Evolutionary conservation across 1,140 invertebrate genomes (phyloP), one percentile per base, ranked within the genome.

Genomic region (Lethocerus indicus): DNA sequence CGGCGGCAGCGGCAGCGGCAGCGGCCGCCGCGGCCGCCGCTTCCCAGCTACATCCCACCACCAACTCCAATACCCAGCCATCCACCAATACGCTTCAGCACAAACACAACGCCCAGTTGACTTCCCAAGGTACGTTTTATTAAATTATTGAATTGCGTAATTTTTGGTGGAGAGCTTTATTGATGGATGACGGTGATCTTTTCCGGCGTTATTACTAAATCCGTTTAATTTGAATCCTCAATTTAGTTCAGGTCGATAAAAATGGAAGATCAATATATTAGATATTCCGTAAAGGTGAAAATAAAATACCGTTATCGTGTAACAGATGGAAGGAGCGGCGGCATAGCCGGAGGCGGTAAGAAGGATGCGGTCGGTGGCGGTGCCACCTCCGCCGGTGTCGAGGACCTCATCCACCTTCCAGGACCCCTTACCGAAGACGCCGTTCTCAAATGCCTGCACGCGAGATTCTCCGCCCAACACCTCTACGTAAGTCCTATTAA

Each of bases 341-440:
- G 44, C 24, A 28, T n/a, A 27, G 32, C 21, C 37, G 44, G 16
- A 20, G 25, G 23, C 12, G n/a, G n/a, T n/a, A n/a, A n/a, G 24
- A 9, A 43, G 41, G 46, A 39, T 4, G 44, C 13, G 23, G 44
- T 46, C 16, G 47, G 52, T 24, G 48, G 48, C 29, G 42, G 47
- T 29, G 47, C 51, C 39, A 43, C 56, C 49, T n/a, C 53, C 21
- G 42, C 40, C 39, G 36, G 59, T 62, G 71, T 88, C 58, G 81
- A 89, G 58, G 90, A 95, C 69, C 74, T 94, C 49, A 93, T 92
- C 64, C 87, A 93, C 67, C 67, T 94, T 50, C 74, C 83, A 0
- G 88, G 87, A 36, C 89, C 89, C 35, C 75, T 95, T 35, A 95
- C 87, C 13, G 91, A 95, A 63, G 88, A 94, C 63, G 87, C 87